These are phyloP conservation scores for Oligia strigilis DNA, from an alignment of 2,888 invertebrate species.

Conservation along the genomic window DNA sequence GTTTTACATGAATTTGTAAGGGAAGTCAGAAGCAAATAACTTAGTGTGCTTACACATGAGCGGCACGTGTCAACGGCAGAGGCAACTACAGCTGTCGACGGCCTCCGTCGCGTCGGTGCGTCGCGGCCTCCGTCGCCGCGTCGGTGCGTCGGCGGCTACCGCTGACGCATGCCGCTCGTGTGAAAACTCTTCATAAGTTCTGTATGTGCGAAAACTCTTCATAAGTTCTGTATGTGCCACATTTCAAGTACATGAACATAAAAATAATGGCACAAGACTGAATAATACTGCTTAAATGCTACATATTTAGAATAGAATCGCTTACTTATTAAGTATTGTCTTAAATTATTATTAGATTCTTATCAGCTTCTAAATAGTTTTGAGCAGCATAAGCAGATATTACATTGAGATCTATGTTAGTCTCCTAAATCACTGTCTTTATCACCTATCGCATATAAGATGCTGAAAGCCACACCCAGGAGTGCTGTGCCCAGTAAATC, in stretches of 20 bases:
- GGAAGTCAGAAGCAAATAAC: background rate
- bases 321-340: conserved; percentile 25
- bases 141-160: too few relatives aligned
- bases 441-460: conserved; percentile 94
- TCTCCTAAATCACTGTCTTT: conserved; percentile 94
- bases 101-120: background rate
- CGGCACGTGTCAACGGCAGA: background rate
- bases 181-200: conserved; percentile 9
- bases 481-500: conserved; percentile 96
- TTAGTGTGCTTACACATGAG: background rate
- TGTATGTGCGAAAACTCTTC: background rate
- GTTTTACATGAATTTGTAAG: conserved; percentile 17
- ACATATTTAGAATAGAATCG: conserved; percentile 36
- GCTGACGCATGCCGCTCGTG: too few relatives aligned
- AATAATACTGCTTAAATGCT: conserved; percentile 41
- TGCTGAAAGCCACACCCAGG: conserved; percentile 93
- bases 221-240: conserved; percentile 22
- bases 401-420: conserved; percentile 72
- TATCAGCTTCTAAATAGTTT: conserved; percentile 27
- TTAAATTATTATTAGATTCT: conserved; percentile 15
- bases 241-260: conserved; percentile 10
- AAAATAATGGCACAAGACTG: conserved; percentile 46
- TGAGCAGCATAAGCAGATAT: conserved; percentile 34
- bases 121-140: background rate
- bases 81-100: background rate